Percentiles rank a stretch among this genome's conserved stretches.
These are phyloP conservation scores for Agonum fuliginosum DNA, from an alignment of 2,888 invertebrate species.

Conservation along the genomic window DNA sequence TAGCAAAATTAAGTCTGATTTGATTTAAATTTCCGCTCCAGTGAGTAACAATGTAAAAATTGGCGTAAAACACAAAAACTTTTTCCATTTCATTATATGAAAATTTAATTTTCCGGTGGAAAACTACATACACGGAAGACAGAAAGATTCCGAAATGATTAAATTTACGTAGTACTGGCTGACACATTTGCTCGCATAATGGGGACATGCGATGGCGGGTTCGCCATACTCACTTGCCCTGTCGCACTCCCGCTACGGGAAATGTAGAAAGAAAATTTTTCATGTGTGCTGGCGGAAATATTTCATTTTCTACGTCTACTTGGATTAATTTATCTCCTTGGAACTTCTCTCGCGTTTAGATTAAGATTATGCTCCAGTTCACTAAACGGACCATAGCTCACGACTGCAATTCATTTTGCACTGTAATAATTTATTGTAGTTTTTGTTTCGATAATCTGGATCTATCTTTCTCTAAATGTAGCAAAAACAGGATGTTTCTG, in stretches of 20 bases:
- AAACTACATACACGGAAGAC: slow-evolving; percentile 21
- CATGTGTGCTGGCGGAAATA: slow-evolving; percentile 46
- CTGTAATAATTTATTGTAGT: slow-evolving; percentile 17
- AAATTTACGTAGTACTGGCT: slow-evolving; percentile 36
- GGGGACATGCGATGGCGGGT: slow-evolving; percentile 24
- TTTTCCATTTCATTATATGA: slow-evolving; percentile 37
- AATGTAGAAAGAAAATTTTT: slow-evolving; percentile 50
- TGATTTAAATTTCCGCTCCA: slow-evolving; percentile 16
- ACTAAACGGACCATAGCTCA: slow-evolving; percentile 29
- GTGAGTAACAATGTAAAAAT: slow-evolving; percentile 11
- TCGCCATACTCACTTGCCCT: too few species aligned
- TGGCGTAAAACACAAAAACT: slow-evolving; percentile 31
- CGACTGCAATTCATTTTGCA: slow-evolving; percentile 33
- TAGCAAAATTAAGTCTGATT: slow-evolving; percentile 18
- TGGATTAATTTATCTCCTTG: slow-evolving; percentile 53
- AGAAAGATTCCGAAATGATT: slow-evolving; percentile 31
- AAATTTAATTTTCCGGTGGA: slow-evolving; percentile 33
- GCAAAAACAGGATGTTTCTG: neutral
- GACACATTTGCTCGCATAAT: slow-evolving; percentile 35
- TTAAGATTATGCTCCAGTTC: slow-evolving; percentile 53
- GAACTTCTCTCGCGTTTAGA: slow-evolving; percentile 41
- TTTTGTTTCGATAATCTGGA: slow-evolving; percentile 26
- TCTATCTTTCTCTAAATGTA: neutral
- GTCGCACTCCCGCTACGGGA: slow-evolving; percentile 27
- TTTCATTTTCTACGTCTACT: slow-evolving; percentile 49